Conservation (phyloP, 2,113 vertebrate species). For the Mus spicilegus region DNA sequence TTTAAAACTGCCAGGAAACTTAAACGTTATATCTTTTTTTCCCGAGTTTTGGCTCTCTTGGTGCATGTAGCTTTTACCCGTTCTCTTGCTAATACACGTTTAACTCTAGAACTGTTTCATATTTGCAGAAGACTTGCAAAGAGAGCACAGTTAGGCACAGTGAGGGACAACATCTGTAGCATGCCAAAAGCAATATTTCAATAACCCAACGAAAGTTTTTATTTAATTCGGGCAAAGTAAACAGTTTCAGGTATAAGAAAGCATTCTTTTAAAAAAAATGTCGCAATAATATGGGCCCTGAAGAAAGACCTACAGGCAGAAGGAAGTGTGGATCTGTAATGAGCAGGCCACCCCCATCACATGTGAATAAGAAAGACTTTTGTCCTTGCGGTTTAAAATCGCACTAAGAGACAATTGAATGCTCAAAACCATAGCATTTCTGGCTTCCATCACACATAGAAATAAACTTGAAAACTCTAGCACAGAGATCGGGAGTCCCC, state of each 20-base stretch:
- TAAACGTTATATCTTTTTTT: not conserved
- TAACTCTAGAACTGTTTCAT: conserved; percentile 3
- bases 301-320: not conserved
- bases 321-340: not conserved
- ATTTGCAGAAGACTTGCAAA: conserved; percentile 12
- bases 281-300: not conserved
- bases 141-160: not conserved
- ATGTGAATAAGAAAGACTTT: not conserved
- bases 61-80: not conserved
- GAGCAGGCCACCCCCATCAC: not conserved
- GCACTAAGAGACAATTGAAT: not conserved
- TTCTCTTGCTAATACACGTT: not conserved
- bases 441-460: not conserved
- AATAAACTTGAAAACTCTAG: not conserved
- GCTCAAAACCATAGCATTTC: not conserved
- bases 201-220: not conserved
- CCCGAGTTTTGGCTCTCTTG: not conserved
- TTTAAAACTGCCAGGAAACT: not conserved
- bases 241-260: not conserved
- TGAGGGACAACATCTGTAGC: not conserved
- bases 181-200: not conserved
- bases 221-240: conserved; percentile 25
- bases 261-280: not conserved
- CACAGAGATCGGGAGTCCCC: not conserved
- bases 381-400: not conserved